Evolutionary conservation across 2,113 vertebrate species (phyloP).

Genomic region (Lepisosteus osseus): DNA sequence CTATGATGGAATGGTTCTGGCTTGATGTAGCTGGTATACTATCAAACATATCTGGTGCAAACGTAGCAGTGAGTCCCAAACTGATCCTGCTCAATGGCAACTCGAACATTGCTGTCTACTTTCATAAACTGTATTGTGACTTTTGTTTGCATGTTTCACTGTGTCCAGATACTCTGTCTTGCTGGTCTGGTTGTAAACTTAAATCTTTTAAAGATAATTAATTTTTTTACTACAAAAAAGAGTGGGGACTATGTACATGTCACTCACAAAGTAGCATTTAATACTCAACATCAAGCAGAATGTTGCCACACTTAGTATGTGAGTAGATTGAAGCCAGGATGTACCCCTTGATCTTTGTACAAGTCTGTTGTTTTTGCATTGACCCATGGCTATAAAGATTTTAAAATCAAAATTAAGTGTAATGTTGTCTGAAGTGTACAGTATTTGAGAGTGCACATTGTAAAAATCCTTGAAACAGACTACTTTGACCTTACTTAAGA

Average conservation of each 20-base stretch:
- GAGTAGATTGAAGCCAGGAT: slow-evolving; percentile 9
- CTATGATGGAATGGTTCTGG: no score
- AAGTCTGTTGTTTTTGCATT: slow-evolving; percentile 28
- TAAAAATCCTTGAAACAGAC: slow-evolving; percentile 25
- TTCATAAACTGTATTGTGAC: no score
- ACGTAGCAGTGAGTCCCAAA: no score
- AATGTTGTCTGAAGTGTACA: slow-evolving; percentile 13
- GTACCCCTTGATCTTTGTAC: slow-evolving; percentile 14
- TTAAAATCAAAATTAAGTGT: slow-evolving; percentile 17
- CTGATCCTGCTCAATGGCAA: no score
- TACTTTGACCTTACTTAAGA: slow-evolving; percentile 17
- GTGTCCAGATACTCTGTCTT: no score
- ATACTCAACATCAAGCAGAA: slow-evolving; percentile 30
- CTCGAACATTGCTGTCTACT: no score
- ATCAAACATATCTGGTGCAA: no score
- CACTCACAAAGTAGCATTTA: slow-evolving; percentile 30
- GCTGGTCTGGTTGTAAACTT: no score
- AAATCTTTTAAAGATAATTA: no score
- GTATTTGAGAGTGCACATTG: slow-evolving; percentile 8
- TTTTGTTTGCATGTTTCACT: no score
- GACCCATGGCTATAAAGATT: background rate
- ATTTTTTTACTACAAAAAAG: no score
- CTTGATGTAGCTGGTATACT: no score
- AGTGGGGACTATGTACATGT: slow-evolving; percentile 21
- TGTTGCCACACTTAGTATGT: background rate